Evolutionary conservation across 2,113 vertebrate genomes (phyloP).

Genomic region (Condylura cristata): DNA sequence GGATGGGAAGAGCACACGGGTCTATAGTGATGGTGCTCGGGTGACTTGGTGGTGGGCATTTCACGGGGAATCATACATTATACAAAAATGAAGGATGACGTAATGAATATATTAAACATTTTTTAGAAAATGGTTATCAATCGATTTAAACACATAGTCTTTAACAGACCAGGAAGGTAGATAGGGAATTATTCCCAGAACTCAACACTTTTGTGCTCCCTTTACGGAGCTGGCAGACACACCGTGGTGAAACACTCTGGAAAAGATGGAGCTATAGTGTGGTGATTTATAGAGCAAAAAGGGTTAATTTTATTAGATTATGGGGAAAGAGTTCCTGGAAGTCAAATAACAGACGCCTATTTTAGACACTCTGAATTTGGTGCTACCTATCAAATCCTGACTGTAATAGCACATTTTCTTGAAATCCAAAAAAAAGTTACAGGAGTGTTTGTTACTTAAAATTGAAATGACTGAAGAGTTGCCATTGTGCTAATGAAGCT

Average conservation of each 20-base stretch:
- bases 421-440: background rate
- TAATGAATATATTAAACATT: too few relatives aligned
- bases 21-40: too few relatives aligned
- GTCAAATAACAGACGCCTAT: background rate
- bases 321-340: background rate
- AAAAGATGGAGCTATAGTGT: background rate
- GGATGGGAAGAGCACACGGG: too few relatives aligned
- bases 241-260: background rate
- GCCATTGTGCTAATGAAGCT: conserved; percentile 59
- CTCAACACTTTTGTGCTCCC: background rate
- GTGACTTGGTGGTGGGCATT: too few relatives aligned
- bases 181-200: background rate
- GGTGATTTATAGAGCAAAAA: background rate
- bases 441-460: background rate
- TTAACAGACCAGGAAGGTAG: background rate
- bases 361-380: background rate
- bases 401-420: background rate
- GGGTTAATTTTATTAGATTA: background rate
- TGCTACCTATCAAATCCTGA: background rate
- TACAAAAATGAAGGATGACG: too few relatives aligned
- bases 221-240: background rate
- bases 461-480: conserved; percentile 67
- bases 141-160: background rate
- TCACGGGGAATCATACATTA: too few relatives aligned
- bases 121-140: background rate